Percentiles rank a stretch among this genome's conserved stretches.
phyloP scores from a whole-genome alignment of 2,797 vertebrate genomes.

The Todus mexicanus region DNA sequence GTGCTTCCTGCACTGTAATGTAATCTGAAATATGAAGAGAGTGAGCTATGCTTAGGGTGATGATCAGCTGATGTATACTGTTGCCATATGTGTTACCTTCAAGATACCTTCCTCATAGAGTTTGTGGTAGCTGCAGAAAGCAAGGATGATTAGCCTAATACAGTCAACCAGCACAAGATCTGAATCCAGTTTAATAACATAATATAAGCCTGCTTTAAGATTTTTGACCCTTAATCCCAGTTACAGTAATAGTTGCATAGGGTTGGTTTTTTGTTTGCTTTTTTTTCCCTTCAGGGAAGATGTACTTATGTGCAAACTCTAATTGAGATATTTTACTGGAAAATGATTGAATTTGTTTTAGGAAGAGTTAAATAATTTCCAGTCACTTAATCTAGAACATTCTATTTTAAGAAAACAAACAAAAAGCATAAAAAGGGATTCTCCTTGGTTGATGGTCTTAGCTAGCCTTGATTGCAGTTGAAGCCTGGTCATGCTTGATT shows the following conservation, averaged over 20 bases:
- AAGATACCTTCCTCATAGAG: background rate
- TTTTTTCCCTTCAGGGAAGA: background rate
- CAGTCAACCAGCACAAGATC: background rate
- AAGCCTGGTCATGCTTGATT: background rate
- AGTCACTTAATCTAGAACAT: background rate
- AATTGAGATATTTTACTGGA: background rate
- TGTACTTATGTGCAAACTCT: background rate
- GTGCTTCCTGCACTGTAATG: background rate
- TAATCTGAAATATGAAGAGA: background rate
- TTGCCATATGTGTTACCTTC: background rate
- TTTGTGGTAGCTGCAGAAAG: background rate
- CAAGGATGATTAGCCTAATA: background rate
- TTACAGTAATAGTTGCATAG: background rate
- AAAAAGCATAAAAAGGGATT: background rate
- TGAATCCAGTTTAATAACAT: background rate
- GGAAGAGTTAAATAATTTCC: background rate
- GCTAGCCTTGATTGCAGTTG: background rate
- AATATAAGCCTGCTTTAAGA: background rate
- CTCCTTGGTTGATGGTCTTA: background rate
- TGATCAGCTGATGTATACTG: background rate
- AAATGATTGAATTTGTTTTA: background rate
- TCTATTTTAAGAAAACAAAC: background rate
- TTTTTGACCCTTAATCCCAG: background rate
- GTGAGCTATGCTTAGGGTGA: background rate
- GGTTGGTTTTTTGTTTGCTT: background rate